Base-by-base conservation (phyloP, 2,888 invertebrate genomes). In the Hemicrepidius hirtus region DNA sequence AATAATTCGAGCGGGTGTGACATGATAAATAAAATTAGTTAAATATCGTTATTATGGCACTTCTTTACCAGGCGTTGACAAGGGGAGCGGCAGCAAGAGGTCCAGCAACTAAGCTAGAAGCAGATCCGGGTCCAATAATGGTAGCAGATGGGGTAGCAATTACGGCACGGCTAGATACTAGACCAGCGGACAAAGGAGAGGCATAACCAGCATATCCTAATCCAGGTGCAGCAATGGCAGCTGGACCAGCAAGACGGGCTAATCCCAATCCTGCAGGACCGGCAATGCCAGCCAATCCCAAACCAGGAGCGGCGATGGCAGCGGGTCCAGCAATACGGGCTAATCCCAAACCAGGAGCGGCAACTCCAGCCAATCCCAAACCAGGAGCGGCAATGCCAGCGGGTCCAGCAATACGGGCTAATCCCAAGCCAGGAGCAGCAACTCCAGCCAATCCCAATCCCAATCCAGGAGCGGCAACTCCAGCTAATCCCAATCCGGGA, bases 71-170 rank as follows among this genome's bases (percentile, higher is more conserved):
- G n/a, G 44, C 3, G 3, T 12, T 44, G 2, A 44, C 5, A 44
- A 44, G 32, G 32, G 7, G 44, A 16, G 3, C 44, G 12, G 28
- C 35, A 16, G 28, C 32, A 4, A 28, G 13, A 16, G 55, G 55
- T 13, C 32, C 55, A 32, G 32, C 55, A 9, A 55, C 20, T 7
- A 55, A 32, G 20, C 62, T 50, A 49, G 69, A 53, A 44, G 73
- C 62, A 60, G 68, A 6, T 40, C 62, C 59, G 7, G 68, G 40
- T 41, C 63, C 66, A 53, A 70, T 35, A 20, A 62, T 46, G 9
- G 55, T 60, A 16, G 75, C 60, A 12, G 60, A 46, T 3, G 69
- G 59, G 24, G 73, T 63, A 10, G 75, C 64, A 24, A 57, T 44
- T 44, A 65, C 59, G 40, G 62, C 24, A 35, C 55, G 57, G 59